Conservation (phyloP, 2,113 vertebrate genomes). For the Baryphthengus martii region DNA sequence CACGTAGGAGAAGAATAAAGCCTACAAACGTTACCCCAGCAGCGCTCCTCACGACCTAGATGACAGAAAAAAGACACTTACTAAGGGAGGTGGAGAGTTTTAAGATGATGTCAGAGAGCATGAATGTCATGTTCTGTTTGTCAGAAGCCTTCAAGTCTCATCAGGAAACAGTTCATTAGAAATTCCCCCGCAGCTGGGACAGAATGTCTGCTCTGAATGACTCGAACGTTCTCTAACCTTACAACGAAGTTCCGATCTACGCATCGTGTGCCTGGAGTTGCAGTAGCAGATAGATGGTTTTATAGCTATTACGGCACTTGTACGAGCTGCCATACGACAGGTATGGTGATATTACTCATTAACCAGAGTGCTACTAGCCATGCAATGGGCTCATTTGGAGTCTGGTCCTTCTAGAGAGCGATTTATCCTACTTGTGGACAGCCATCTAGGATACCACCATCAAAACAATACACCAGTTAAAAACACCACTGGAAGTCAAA, state of each 20-base stretch:
- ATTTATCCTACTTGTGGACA: neutral
- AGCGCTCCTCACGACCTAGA: neutral
- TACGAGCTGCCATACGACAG: neutral
- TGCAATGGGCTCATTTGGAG: neutral
- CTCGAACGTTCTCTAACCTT: neutral
- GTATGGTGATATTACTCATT: neutral
- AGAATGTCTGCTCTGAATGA: neutral
- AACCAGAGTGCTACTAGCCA: neutral
- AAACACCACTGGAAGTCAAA: neutral
- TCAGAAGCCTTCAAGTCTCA: neutral
- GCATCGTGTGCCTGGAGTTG: neutral
- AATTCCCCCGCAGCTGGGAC: neutral
- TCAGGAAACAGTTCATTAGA: slow-evolving; percentile 26
- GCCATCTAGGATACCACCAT: neutral
- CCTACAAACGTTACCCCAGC: neutral
- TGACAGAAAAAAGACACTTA: neutral
- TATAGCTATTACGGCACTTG: neutral
- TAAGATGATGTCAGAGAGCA: neutral
- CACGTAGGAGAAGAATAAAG: neutral
- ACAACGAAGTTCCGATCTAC: neutral
- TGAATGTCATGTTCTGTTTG: neutral
- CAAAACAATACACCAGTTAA: neutral
- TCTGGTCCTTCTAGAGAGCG: neutral
- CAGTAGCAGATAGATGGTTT: neutral
- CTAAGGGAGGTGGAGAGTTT: neutral